Evolutionary conservation across 2,113 vertebrate species (phyloP), one percentile per base, ranked within the genome.

Genomic region (Orientallactaga bullata): DNA sequence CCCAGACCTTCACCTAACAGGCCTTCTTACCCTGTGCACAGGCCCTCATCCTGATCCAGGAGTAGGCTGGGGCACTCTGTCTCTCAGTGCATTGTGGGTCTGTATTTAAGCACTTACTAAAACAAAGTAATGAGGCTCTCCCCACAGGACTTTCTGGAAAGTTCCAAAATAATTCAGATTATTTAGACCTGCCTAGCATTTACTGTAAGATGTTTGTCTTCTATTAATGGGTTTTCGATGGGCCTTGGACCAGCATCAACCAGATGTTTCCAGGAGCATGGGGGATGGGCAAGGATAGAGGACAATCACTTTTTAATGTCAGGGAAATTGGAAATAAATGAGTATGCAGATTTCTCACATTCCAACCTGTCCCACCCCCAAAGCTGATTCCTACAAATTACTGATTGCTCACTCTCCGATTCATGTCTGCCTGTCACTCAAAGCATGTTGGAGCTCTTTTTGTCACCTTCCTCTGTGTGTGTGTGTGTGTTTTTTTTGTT

Each of bases 261-360:
- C 83, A 88, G 58, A 81, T 82, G 74, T 88, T 88, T 79, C 35
- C 51, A 58, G n/a, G 37, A 90, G 47, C 55, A 63, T 58, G 21
- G 17, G 13, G 9, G 47, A 4, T 20, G 0, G 26, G 20, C 26
- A 8, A 6, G 16, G 3, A 32, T 16, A 63, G 17, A 47, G 9
- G 86, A 91, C 42, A 69, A n/a, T 68, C 47, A 74, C 28, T 71
- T 94, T 93, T 89, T 60, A 78, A 89, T 72, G 78, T 51, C 32
- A 37, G 35, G 58, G 26, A 95, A 87, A 68, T 32, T 89, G 69
- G 65, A 91, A 94, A 94, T 78, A 88, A 86, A 76, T 83, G n/a
- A 35, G 23, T 26, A 15, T 66, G 66, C 24, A n/a, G n/a, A 91
- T 76, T 74, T 94, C 80, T 63, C 63, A 76, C 37, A 87, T 55